Conservation (phyloP, 2,797 vertebrate genomes). For the Morus bassanus region DNA sequence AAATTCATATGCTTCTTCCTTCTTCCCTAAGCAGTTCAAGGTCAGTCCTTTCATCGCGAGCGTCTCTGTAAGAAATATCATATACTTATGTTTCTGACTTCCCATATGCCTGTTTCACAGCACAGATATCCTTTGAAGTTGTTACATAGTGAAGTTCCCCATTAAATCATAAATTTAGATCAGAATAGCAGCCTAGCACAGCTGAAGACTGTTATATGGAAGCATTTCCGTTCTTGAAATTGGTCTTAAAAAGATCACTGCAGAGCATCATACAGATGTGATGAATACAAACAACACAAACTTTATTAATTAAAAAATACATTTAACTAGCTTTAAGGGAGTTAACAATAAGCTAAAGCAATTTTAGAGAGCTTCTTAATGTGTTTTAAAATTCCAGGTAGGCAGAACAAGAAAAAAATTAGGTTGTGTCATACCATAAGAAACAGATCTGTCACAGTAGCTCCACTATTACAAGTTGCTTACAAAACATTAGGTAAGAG, state of each 20-base stretch:
- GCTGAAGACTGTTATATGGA: background rate
- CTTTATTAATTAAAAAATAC: background rate
- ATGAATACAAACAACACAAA: background rate
- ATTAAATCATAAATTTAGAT: conserved; percentile 1
- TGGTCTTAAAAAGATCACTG: background rate
- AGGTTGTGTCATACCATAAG: background rate
- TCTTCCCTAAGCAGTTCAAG: conserved; percentile 81
- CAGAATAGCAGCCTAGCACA: background rate
- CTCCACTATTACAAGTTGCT: background rate
- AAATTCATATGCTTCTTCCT: conserved; percentile 81
- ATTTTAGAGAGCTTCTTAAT: background rate
- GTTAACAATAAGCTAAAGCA: background rate
- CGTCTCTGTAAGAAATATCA: conserved; percentile 74
- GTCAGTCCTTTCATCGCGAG: conserved; percentile 83
- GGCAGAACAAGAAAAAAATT: background rate
- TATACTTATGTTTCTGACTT: background rate
- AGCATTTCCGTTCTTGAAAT: background rate
- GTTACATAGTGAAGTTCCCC: background rate
- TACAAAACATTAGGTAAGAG: background rate
- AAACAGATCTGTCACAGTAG: background rate
- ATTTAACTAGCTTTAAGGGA: background rate
- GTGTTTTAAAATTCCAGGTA: background rate
- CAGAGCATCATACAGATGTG: background rate
- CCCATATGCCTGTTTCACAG: background rate
- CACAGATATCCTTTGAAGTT: conserved; percentile 1